Percentiles rank a stretch among this genome's conserved stretches.
Conservation (phyloP, 2,113 vertebrate species). For the Anser brachyrhynchus region DNA sequence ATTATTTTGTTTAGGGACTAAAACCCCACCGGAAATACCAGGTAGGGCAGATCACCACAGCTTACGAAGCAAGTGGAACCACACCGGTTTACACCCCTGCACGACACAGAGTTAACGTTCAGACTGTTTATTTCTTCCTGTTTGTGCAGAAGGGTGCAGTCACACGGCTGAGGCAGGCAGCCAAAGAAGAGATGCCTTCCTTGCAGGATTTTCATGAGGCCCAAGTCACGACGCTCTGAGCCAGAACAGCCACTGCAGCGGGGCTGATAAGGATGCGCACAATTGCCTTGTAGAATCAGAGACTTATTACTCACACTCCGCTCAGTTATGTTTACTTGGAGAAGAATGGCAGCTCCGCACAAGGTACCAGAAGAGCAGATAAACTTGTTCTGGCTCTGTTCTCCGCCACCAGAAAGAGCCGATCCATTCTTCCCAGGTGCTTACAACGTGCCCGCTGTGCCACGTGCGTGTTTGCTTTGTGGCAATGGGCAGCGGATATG, state of each 20-base stretch:
- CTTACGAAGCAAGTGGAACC: background rate
- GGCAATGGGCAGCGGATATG: background rate
- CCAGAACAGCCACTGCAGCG: background rate
- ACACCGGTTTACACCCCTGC: fast-evolving
- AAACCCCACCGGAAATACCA: background rate
- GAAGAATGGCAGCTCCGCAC: background rate
- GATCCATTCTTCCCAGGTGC: background rate
- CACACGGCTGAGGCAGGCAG: background rate
- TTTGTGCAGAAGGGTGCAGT: background rate
- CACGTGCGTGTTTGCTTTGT: background rate
- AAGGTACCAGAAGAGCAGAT: background rate
- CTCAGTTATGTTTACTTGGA: background rate
- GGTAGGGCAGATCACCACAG: fast-evolving
- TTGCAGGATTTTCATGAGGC: background rate
- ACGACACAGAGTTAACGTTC: fast-evolving
- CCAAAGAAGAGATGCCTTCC: background rate
- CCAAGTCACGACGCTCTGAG: background rate
- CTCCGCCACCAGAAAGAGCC: background rate
- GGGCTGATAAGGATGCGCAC: background rate
- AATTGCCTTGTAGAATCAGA: background rate
- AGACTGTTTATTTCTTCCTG: background rate
- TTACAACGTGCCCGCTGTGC: background rate
- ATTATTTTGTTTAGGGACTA: background rate
- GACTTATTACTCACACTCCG: background rate
- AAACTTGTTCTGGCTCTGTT: background rate